Base-by-base conservation (phyloP, 2,797 vertebrate genomes). In the Pangasius krempfi region DNA sequence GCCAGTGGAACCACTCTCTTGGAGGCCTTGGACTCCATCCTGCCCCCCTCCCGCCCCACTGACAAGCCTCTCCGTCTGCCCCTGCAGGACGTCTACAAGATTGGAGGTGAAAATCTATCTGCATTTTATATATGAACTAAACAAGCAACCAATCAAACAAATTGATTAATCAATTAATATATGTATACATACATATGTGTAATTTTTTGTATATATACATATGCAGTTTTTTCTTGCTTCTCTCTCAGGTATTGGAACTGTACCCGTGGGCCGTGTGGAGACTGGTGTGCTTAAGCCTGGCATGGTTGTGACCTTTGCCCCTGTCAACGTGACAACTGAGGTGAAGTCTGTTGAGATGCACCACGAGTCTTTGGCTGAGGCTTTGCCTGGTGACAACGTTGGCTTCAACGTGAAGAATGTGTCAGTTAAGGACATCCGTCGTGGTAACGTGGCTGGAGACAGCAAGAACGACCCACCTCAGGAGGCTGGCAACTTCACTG, bases 391-490 rank as follows among this genome's bases (percentile, higher is more conserved):
- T 1, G 96, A 97, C 93, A 97, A 97, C 3, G 94, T 97, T 0
- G 96, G 96, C n/a, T 97, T 97, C 93, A 97, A 97, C 62, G 80
- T 97, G 85, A 97, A 97, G 94, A 97, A 97, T 80, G 96, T 97
- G 73, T 97, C 96, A 0, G 96, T 96, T 64, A 97, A 97, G 92
- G 96, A 97, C 73, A 95, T 97, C 88, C 95, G 95, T 37, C 94
- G 96, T 89, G 97, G 96, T 75, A 95, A 95, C 14, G 94, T 97
- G 13, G 93, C 95, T 27, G 96, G 96, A 1, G 96, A 97, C 94
- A 96, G 95, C 94, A 97, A 97, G 93, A 96, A 95, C 5, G 95
- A 97, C 92, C 96, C 95, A 0, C 95, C 95, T 20, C 91, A 90
- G 91, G 93, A 95, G 85, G 95, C 95, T 0, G 95, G 88, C 0